Conservation (phyloP, 2,797 vertebrate genomes). For the Myotis vivesi region DNA sequence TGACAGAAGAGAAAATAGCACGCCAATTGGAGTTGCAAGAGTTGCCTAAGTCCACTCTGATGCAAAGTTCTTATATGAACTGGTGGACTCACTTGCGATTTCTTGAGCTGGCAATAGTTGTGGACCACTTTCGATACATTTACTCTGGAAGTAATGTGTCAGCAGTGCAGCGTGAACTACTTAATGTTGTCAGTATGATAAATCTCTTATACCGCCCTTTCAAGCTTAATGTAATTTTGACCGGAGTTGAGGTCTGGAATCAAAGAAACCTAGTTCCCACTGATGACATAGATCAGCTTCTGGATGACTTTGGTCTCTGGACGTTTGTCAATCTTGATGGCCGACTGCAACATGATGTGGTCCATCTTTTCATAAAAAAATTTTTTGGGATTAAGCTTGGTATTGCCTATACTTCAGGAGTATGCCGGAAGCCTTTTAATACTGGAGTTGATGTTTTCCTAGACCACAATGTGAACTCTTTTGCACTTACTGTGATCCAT, state of each 20-base stretch:
- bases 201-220: slow-evolving; percentile 58
- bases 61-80: background rate
- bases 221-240: slow-evolving; percentile 38
- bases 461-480: background rate
- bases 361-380: slow-evolving; percentile 44
- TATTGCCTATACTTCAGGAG: background rate
- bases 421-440: background rate
- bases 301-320: background rate
- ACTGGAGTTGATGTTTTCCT: slow-evolving; percentile 33
- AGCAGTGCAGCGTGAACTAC: background rate
- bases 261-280: slow-evolving; percentile 7
- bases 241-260: slow-evolving; percentile 69
- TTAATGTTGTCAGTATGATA: slow-evolving; percentile 48
- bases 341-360: background rate
- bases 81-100: background rate
- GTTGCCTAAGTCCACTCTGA: background rate
- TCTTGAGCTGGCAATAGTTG: slow-evolving; percentile 57
- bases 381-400: accelerated
- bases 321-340: background rate
- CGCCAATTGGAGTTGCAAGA: slow-evolving; percentile 48
- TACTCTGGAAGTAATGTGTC: background rate
- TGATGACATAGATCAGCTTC: background rate
- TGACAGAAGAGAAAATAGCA: slow-evolving; percentile 62
- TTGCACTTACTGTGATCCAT: background rate
- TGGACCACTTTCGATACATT: slow-evolving; percentile 49